phyloP scores from a whole-genome alignment of 2,888 invertebrate species.

The Silvanus unidentatus region DNA sequence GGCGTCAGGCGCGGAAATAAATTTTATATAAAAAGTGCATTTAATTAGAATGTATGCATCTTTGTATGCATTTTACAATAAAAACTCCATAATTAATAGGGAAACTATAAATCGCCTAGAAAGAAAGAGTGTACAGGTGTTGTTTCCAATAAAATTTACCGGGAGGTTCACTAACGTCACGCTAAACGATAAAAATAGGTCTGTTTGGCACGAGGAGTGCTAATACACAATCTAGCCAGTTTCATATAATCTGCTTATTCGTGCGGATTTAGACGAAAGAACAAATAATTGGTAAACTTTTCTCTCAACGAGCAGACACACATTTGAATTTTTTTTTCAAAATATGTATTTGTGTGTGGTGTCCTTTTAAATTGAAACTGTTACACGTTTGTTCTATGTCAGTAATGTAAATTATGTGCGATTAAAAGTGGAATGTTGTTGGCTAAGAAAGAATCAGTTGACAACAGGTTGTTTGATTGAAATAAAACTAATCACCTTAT shows the following conservation, averaged over 20 bases:
- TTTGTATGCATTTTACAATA: too few species aligned
- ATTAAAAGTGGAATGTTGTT: background rate
- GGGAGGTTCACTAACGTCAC: conserved; percentile 29
- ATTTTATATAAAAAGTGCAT: too few species aligned
- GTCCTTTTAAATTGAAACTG: too few species aligned
- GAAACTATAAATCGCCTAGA: background rate
- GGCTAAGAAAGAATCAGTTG: background rate
- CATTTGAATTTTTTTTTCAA: too few species aligned
- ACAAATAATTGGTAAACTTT: background rate
- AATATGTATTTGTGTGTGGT: background rate
- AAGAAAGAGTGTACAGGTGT: conserved; percentile 15
- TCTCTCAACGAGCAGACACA: background rate
- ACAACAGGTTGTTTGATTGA: background rate
- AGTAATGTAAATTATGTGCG: background rate
- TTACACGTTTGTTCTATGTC: background rate
- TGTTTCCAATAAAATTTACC: conserved; percentile 11
- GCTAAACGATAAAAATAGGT: conserved; percentile 38
- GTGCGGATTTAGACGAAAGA: conserved; percentile 19
- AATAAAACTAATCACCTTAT: background rate
- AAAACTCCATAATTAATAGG: too few species aligned
- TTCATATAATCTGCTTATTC: conserved; percentile 30
- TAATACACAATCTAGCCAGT: conserved; percentile 33
- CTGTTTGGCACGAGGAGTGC: conserved; percentile 36
- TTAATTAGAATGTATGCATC: too few species aligned
- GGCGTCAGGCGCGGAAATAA: too few species aligned